Conservation (phyloP, 2,888 invertebrate species). For the Gortyna flavago region DNA sequence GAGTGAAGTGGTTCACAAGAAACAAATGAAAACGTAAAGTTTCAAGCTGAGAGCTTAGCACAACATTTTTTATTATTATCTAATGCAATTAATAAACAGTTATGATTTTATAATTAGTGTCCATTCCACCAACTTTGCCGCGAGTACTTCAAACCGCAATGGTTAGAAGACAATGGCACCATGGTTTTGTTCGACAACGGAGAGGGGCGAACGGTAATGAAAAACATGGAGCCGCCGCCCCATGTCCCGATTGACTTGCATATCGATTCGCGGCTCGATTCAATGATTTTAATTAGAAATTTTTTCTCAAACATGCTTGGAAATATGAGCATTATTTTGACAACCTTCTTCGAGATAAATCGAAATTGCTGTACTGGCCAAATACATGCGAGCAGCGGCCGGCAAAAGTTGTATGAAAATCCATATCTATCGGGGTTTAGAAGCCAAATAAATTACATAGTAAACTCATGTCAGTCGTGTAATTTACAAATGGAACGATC, state of each 20-base stretch:
- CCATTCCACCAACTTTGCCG: slow-evolving; percentile 47
- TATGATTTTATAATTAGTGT: background rate
- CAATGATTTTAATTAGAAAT: slow-evolving; percentile 58
- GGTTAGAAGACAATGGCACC: slow-evolving; percentile 83
- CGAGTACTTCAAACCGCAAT: slow-evolving; percentile 66
- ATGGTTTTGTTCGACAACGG: slow-evolving; percentile 79
- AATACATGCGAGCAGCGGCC: no score
- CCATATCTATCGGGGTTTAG: no score
- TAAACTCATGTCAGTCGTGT: no score
- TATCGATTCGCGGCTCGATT: slow-evolving; percentile 61
- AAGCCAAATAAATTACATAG: no score
- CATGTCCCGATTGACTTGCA: slow-evolving; percentile 65
- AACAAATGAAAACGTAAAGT: background rate
- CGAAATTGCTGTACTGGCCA: no score
- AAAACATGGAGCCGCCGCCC: slow-evolving; percentile 80
- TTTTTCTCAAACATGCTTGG: no score
- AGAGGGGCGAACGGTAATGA: slow-evolving; percentile 81
- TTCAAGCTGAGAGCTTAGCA: background rate
- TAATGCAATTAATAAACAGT: background rate
- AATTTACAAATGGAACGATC: no score
- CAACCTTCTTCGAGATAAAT: no score
- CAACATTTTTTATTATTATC: background rate
- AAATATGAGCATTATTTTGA: no score
- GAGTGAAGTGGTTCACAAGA: background rate
- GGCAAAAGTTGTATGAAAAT: no score